Percentiles rank a stretch among this genome's conserved stretches.
phyloP scores from a whole-genome alignment of 2,888 invertebrate genomes.

The Antitype chi region DNA sequence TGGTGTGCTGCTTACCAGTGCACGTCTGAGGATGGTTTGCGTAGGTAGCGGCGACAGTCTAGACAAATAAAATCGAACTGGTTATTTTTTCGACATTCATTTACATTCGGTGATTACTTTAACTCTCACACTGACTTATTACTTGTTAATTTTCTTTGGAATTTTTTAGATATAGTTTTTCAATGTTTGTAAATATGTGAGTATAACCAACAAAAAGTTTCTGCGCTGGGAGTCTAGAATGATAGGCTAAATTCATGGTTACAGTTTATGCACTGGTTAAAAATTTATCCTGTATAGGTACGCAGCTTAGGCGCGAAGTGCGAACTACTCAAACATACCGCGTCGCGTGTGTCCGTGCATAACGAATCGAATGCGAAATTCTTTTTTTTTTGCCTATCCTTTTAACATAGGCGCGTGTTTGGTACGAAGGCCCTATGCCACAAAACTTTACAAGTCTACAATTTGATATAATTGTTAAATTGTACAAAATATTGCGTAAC shows the following conservation, averaged over 20 bases:
- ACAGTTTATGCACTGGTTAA: no score
- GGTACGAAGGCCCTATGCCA: not conserved
- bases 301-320: constrained; percentile 8
- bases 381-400: not conserved
- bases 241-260: no score
- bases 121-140: not conserved
- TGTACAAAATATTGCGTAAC: no score
- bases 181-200: no score
- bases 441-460: not conserved
- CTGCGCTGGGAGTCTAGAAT: no score
- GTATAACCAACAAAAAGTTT: no score
- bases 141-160: not conserved
- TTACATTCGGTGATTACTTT: not conserved
- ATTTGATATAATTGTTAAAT: not conserved
- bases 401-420: constrained; percentile 20
- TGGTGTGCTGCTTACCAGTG: no score
- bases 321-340: constrained; percentile 26
- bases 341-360: constrained; percentile 40
- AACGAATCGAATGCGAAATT: constrained; percentile 34
- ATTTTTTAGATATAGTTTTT: no score
- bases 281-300: not conserved
- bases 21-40: no score
- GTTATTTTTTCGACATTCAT: not conserved
- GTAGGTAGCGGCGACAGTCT: no score
- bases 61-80: no score